Base-by-base conservation (phyloP, 1,140 invertebrate species). In the Paralvinella palmiformis region DNA sequence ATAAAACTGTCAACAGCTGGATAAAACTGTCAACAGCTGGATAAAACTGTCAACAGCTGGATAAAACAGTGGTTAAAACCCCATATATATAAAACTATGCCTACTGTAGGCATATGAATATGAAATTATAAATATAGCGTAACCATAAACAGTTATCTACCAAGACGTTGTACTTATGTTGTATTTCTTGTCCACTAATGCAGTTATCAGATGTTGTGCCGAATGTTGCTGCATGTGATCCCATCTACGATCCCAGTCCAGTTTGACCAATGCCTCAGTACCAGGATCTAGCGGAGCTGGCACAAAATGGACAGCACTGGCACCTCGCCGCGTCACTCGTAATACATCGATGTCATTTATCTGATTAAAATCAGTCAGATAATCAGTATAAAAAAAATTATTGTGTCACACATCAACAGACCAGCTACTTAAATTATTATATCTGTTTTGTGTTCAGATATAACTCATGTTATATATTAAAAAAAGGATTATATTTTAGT, bases 161-260 rank as follows among this genome's bases (percentile, higher is more conserved):
- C 90, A 92, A 6, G 89, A 89, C 1, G 88, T 87, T 45, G 90
- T 92, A 6, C 81, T 73, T 65, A 85, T 85, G 29, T 84, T 84
- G 79, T 85, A 87, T 70, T 87, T 83, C n/a, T 81, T 82, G 69
- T 89, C 87, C 57, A 89, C 84, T 50, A 91, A 77, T 24, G 90
- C 89, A n/a, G 89, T 88, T 10, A 93, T 85, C 7, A 92, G 82
- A 80, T 92, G 91, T 72, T 93, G 91, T 0, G 88, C 88, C 63
- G 89, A 89, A 83, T 92, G 91, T 76, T 93, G 91, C 72, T 94
- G 91, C 91, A 93, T 94, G 75, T 92, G 89, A 73, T 94, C 91
- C 76, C 91, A 88, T 58, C 91, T 79, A 59, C 90, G 82, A 1
- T 84, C 70, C 90, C 89, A 94, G 73, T 92, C 85, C 29, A 93